A percentile compares a stretch with the other conserved stretches of the same genome.
Evolutionary conservation across 2,113 vertebrate genomes (phyloP).

Genomic region (Orientallactaga bullata): DNA sequence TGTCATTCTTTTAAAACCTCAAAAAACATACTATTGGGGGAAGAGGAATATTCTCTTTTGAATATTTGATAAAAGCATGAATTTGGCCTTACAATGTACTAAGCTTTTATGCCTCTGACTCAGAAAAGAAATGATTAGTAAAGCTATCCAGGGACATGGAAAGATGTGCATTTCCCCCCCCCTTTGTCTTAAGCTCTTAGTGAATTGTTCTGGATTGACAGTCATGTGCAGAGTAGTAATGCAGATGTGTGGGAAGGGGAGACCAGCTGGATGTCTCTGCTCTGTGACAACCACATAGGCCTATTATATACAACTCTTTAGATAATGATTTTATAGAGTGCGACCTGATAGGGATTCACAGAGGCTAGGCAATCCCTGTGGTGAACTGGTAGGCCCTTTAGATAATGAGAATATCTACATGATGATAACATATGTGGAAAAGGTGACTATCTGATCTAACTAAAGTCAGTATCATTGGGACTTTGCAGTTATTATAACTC

Average conservation of each 20-base stretch:
- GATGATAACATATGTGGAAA: not conserved
- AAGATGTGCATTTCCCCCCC: not conserved
- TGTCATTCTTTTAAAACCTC: not conserved
- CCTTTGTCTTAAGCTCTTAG: not conserved
- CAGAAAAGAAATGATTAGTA: not conserved
- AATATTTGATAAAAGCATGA: conserved; percentile 10
- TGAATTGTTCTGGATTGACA: not conserved
- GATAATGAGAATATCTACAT: not conserved
- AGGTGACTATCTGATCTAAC: not conserved
- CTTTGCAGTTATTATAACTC: not conserved
- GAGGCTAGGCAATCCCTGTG: not conserved
- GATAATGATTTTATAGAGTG: conserved; percentile 22
- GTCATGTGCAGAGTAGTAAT: not conserved
- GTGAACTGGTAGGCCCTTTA: not conserved
- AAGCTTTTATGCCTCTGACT: not conserved
- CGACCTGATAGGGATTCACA: not conserved
- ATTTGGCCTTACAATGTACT: conserved; percentile 26
- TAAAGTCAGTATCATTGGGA: not conserved
- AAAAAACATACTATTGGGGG: not conserved
- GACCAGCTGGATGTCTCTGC: not conserved
- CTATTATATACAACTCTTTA: not conserved
- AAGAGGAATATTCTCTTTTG: conserved; percentile 4
- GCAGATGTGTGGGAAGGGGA: not conserved
- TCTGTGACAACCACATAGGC: not conserved
- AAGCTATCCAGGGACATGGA: not conserved